Conservation (phyloP, 2,888 invertebrate species). For the Candidula unifasciata region DNA sequence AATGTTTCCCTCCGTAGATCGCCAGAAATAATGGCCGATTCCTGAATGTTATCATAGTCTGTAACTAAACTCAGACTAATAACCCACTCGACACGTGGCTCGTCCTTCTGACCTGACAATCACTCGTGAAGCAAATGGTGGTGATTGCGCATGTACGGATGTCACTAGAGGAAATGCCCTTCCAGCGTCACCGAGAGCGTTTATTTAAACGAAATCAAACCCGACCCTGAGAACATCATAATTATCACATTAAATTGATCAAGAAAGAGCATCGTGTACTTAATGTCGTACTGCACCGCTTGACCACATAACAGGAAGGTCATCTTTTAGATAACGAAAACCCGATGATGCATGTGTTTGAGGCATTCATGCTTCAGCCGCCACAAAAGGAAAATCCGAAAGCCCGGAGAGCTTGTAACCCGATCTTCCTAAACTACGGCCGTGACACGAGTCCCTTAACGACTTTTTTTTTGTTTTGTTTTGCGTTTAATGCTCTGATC, state of each 20-base stretch:
- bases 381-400: background rate
- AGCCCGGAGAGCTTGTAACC: constrained; percentile 4
- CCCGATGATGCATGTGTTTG: background rate
- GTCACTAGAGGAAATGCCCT: background rate
- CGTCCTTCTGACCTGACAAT: background rate
- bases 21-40: background rate
- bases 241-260: constrained; percentile 23
- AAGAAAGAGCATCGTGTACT: background rate
- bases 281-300: background rate
- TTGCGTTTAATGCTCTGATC: background rate
- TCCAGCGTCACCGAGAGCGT: constrained; percentile 1
- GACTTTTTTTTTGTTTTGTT: constrained; percentile 11
- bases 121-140: constrained; percentile 17
- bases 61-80: background rate
- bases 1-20: background rate
- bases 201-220: constrained; percentile 33
- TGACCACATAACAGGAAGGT: background rate
- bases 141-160: constrained; percentile 18
- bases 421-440: constrained; percentile 15
- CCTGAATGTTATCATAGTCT: background rate
- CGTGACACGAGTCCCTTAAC: constrained; percentile 33
- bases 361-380: background rate
- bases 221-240: background rate
- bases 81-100: constrained; percentile 1
- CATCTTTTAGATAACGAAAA: constrained; percentile 13